Percentiles rank a stretch among this genome's conserved stretches.
phyloP scores from a whole-genome alignment of 2,888 invertebrate genomes.

The Stenichneumon culpator region DNA sequence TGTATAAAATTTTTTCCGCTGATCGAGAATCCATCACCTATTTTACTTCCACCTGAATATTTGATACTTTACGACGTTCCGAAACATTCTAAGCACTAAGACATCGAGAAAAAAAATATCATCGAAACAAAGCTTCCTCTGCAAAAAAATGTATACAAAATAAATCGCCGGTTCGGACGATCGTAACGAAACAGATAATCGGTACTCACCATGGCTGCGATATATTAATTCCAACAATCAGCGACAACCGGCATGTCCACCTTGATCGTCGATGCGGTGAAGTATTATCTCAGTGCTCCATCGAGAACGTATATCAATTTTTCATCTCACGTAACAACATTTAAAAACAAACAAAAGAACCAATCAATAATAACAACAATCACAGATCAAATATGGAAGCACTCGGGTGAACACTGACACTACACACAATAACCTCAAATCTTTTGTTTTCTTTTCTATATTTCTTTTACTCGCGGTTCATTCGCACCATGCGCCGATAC shows the following conservation, averaged over 20 bases:
- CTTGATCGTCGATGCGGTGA: conserved; percentile 44
- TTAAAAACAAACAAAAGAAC: not conserved
- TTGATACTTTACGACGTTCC: too few species aligned
- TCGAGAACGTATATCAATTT: not conserved
- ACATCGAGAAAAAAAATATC: too few species aligned
- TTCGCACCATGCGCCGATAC: not conserved
- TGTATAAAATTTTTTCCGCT: too few species aligned
- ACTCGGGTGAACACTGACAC: conserved; percentile 32
- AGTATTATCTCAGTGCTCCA: conserved; percentile 21
- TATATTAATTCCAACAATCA: conserved; percentile 66
- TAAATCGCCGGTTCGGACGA: not conserved
- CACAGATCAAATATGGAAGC: not conserved
- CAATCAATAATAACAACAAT: not conserved
- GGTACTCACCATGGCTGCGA: conserved; percentile 68
- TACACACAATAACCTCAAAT: conserved; percentile 11
- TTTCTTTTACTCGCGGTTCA: not conserved
- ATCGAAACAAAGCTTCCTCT: too few species aligned
- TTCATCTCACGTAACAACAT: conserved; percentile 14
- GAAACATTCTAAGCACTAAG: too few species aligned
- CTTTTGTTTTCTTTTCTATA: not conserved
- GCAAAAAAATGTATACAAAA: too few species aligned
- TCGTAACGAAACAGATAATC: not conserved
- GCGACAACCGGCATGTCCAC: conserved; percentile 68
- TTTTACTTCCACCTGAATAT: too few species aligned
- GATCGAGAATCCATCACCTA: too few species aligned